Conservation (phyloP, 2,888 invertebrate species). For the Tetranychus piercei region DNA sequence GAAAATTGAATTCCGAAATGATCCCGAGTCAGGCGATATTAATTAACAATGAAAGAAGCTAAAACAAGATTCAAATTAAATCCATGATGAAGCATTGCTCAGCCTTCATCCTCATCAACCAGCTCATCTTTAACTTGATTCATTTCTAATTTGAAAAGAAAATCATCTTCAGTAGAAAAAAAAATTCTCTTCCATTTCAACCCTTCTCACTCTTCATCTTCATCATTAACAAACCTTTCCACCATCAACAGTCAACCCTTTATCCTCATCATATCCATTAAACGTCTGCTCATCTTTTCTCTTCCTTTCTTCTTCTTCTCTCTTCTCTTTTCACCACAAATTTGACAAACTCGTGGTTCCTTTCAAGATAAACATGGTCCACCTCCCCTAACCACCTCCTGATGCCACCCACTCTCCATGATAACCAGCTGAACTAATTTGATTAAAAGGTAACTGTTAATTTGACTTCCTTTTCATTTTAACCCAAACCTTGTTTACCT, state of each 20-base stretch:
- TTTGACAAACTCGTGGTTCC: neutral
- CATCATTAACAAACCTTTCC: neutral
- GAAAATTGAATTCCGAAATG: neutral
- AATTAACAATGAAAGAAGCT: neutral
- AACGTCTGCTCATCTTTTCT: neutral
- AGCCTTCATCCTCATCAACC: neutral
- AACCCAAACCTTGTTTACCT: neutral
- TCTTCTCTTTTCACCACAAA: neutral
- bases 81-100: neutral
- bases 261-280: neutral
- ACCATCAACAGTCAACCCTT: neutral
- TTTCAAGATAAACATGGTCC: neutral
- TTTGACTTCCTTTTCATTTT: neutral
- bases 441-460: neutral
- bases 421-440: neutral
- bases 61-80: neutral
- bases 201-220: neutral
- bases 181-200: neutral
- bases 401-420: neutral
- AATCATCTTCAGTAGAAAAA: neutral
- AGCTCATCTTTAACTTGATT: neutral
- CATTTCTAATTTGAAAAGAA: neutral
- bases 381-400: neutral
- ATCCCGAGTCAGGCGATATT: conserved; percentile 1
- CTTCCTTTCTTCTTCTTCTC: neutral